These are phyloP conservation scores for Urophycis tenuis DNA, from an alignment of 2,797 vertebrate genomes.

Conservation along the genomic window DNA sequence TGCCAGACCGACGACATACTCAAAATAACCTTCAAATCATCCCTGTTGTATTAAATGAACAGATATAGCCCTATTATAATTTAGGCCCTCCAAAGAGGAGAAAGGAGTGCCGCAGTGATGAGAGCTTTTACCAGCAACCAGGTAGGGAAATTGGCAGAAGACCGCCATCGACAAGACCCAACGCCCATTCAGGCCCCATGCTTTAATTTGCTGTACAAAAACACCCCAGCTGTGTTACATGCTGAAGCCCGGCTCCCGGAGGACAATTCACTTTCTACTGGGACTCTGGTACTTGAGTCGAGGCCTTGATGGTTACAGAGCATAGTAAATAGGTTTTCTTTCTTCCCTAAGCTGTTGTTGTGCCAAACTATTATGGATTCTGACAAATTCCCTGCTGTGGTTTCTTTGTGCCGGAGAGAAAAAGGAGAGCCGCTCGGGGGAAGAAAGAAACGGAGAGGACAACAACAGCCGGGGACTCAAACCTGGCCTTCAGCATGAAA, in stretches of 20 bases:
- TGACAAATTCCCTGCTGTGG: conserved; percentile 66
- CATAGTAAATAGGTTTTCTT: conserved; percentile 82
- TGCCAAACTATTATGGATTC: conserved; percentile 73
- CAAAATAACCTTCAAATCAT: background rate
- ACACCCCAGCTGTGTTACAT: conserved; percentile 72
- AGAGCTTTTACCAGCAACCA: conserved; percentile 29
- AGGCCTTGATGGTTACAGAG: conserved; percentile 82
- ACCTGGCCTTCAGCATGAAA: conserved; percentile 71
- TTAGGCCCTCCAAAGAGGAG: background rate
- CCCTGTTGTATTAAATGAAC: background rate
- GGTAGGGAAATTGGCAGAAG: conserved; percentile 37
- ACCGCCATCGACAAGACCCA: conserved; percentile 42
- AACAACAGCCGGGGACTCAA: conserved; percentile 63
- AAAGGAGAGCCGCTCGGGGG: conserved; percentile 34
- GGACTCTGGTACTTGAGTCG: conserved; percentile 76
- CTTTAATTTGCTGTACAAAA: conserved; percentile 77
- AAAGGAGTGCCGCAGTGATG: background rate
- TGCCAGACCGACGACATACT: background rate
- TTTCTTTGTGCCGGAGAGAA: conserved; percentile 66
- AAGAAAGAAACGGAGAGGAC: conserved; percentile 43
- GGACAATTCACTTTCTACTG: conserved; percentile 77
- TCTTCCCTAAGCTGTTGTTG: conserved; percentile 74
- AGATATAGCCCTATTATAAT: background rate
- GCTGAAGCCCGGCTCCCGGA: conserved; percentile 66
- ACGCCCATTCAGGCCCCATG: conserved; percentile 60